Percentiles rank a stretch among this genome's conserved stretches.
Evolutionary conservation across 2,888 invertebrate species (phyloP).

Genomic region (Pollenia labialis): DNA sequence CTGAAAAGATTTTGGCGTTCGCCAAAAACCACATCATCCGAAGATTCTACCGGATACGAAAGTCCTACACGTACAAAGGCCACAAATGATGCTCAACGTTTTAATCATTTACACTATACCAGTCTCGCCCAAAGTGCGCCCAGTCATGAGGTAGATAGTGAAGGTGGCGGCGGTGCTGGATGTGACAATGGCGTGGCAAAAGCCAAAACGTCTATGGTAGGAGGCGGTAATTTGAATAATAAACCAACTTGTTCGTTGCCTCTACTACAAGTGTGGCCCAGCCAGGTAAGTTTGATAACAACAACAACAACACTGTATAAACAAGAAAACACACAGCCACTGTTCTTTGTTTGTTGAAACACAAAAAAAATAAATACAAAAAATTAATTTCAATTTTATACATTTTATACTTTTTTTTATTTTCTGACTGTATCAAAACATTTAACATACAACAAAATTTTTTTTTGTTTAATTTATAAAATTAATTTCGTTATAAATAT

Average conservation of each 20-base stretch:
- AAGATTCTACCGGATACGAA: conserved; percentile 85
- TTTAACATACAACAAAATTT: conserved; percentile 38
- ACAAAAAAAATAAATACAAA: conserved; percentile 26
- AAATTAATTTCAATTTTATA: conserved; percentile 29
- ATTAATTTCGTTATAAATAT: conserved; percentile 62
- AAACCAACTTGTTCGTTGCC: conserved; percentile 86
- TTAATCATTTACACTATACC: conserved; percentile 82
- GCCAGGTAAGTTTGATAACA: conserved; percentile 83
- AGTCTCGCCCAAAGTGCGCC: conserved; percentile 79
- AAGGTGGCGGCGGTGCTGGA: conserved; percentile 66
- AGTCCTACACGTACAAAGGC: conserved; percentile 84
- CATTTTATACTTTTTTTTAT: not conserved
- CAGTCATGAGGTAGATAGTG: conserved; percentile 73
- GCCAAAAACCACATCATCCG: conserved; percentile 84
- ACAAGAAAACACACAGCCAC: conserved; percentile 7
- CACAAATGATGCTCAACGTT: conserved; percentile 82
- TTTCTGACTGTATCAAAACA: conserved; percentile 30
- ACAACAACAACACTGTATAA: conserved; percentile 6
- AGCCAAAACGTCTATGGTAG: conserved; percentile 38
- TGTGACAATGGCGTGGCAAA: conserved; percentile 51
- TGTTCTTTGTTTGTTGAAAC: not conserved
- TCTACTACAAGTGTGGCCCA: conserved; percentile 88
- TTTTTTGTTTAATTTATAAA: conserved; percentile 58
- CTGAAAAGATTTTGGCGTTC: conserved; percentile 84
- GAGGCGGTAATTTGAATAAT: conserved; percentile 74